Evolutionary conservation across 1,140 invertebrate species (phyloP), one percentile per base, ranked within the genome.

Genomic region (Himalopsyche phryganea): DNA sequence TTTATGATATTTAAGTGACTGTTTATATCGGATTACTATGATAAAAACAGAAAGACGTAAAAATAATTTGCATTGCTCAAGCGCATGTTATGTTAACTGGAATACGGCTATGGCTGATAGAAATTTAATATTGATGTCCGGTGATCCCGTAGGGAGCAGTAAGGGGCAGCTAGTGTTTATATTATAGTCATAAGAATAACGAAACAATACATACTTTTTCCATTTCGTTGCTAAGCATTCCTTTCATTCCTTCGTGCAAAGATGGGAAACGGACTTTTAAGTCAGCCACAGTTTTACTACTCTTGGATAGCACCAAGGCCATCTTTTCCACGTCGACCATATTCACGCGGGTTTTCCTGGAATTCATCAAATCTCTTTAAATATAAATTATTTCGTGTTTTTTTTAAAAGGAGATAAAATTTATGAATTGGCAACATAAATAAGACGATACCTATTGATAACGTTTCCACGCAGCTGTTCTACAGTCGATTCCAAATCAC

Each of bases 291-390:
- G 92, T 94, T 85, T 96, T 94, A 74, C 91, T 91, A 67, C 67
- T 77, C 66, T 77, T 76, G 0, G 75, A 79, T 13, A 98, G 78
- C 52, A 96, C 85, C 61, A 98, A 80, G 13, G 95, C 95, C 85
- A 98, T 96, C 66, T 91, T 91, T 71, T 98, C 96, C 1, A 98
- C 94, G 70, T 98, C 95, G 0, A 88, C 86, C 90, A 96, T 95
- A 70, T 96, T 97, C 9, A 98, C 94, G 33, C 94, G 83, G 41
- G 92, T 96, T 70, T 94, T 90, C 50, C 76, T 77, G 65, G 7
- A 45, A 45, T 45, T 13, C n/a, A 40, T 11, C 4, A 4, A 40
- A 40, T 13, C 11, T 11, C 15, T 13, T 40, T 40, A 40, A 40
- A 40, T 15, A 40, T 40, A 40, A 40, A 40, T 40, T 13, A 40